A percentile compares a stretch with the other conserved stretches of the same genome.
phyloP scores from a whole-genome alignment of 1,140 invertebrate genomes.

The Patella vulgata region DNA sequence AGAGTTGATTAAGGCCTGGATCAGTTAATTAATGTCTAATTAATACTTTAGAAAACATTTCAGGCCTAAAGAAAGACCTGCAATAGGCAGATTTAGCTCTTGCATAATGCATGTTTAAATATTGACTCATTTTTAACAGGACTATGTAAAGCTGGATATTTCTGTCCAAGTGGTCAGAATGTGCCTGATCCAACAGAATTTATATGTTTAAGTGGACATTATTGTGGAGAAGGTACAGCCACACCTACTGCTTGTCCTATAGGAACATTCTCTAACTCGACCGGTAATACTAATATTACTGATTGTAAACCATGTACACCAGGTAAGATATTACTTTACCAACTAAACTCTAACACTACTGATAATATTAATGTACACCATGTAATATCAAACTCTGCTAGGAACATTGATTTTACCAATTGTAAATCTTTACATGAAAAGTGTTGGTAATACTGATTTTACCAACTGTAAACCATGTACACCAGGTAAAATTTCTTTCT shows the following conservation, averaged over 20 bases:
- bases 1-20: no score
- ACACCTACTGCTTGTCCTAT: conserved; percentile 54
- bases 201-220: conserved; percentile 52
- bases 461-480: conserved; percentile 59
- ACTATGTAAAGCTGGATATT: conserved; percentile 56
- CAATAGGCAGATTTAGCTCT: no score
- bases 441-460: conserved; percentile 52
- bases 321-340: conserved; percentile 47
- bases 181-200: conserved; percentile 41
- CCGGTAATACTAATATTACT: conserved; percentile 51
- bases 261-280: conserved; percentile 59
- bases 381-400: no score
- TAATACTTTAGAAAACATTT: no score
- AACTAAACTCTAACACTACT: no score
- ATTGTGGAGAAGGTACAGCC: conserved; percentile 53
- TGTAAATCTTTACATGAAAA: no score
- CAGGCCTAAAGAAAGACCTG: no score
- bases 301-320: conserved; percentile 60
- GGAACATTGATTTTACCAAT: no score
- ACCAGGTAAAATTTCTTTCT: conserved; percentile 54
- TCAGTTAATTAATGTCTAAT: no score
- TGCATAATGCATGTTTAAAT: no score
- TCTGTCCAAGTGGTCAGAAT: conserved; percentile 54
- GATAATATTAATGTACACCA: no score
- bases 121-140: no score